A percentile compares a stretch with the other conserved stretches of the same genome.
These are phyloP conservation scores for Mystacides longicornis DNA, from an alignment of 2,888 invertebrate genomes.

Conservation along the genomic window DNA sequence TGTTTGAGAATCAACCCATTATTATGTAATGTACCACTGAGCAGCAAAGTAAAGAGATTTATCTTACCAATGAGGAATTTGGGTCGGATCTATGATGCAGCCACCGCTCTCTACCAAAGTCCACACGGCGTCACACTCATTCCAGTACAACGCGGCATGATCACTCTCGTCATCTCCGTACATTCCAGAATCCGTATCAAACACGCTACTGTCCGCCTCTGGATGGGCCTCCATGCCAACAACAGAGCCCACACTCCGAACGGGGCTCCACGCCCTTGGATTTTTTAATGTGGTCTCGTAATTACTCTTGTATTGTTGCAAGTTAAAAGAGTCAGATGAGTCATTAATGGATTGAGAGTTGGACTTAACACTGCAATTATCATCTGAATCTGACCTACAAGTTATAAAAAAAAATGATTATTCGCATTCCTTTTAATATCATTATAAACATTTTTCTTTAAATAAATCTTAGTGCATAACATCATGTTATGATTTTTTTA, in stretches of 20 bases:
- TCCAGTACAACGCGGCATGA: constrained; percentile 66
- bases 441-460: no score
- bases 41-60: no score
- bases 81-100: constrained; percentile 63
- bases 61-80: constrained; percentile 67
- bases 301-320: constrained; percentile 52
- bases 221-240: constrained; percentile 81
- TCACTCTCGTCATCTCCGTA: constrained; percentile 73
- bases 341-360: constrained; percentile 18
- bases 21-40: no score
- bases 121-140: constrained; percentile 76
- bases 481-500: no score
- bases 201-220: constrained; percentile 74
- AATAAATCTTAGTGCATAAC: no score
- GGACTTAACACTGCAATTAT: constrained; percentile 24
- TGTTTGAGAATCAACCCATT: no score
- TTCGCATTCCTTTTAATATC: no score
- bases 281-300: constrained; percentile 69
- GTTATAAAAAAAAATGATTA: background rate
- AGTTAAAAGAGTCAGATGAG: constrained; percentile 7
- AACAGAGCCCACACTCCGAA: constrained; percentile 79
- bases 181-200: constrained; percentile 73
- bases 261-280: constrained; percentile 81
- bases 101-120: constrained; percentile 75
- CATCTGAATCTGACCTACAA: constrained; percentile 24